Evolutionary conservation across 2,888 invertebrate genomes (phyloP).

Genomic region (Meiosimyza decipiens): DNA sequence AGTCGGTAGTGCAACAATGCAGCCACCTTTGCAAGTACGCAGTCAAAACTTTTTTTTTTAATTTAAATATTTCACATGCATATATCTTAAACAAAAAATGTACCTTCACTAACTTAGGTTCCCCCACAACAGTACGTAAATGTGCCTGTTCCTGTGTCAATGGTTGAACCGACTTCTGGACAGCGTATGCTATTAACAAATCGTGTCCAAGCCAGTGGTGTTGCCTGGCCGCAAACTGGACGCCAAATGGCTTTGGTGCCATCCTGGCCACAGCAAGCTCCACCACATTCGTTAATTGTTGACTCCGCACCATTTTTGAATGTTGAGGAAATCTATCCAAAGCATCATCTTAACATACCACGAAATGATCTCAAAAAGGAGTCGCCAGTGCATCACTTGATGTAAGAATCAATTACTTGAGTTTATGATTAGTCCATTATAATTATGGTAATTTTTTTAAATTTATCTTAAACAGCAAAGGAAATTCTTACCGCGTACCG

Average conservation of each 20-base stretch:
- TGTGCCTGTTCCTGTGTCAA: slow-evolving; percentile 81
- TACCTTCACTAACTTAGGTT: slow-evolving; percentile 64
- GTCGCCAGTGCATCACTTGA: slow-evolving; percentile 69
- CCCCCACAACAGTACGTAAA: slow-evolving; percentile 88
- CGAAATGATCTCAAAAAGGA: slow-evolving; percentile 71
- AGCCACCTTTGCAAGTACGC: slow-evolving; percentile 66
- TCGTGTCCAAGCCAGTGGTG: slow-evolving; percentile 66
- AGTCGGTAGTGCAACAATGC: slow-evolving; percentile 70
- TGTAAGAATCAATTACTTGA: slow-evolving; percentile 53
- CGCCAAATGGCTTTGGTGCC: slow-evolving; percentile 86
- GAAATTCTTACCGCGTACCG: slow-evolving; percentile 67
- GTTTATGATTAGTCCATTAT: no score
- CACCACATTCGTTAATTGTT: slow-evolving; percentile 78
- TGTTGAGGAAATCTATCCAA: slow-evolving; percentile 70
- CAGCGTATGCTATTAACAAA: slow-evolving; percentile 81
- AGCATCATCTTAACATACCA: slow-evolving; percentile 73
- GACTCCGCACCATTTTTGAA: slow-evolving; percentile 81
- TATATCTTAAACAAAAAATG: slow-evolving; percentile 13
- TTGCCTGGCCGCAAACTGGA: slow-evolving; percentile 68
- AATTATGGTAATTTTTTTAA: not conserved
- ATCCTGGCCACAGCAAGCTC: slow-evolving; percentile 84
- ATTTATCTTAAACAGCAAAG: slow-evolving; percentile 56
- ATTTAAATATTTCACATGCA: not conserved
- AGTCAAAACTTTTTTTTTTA: not conserved
- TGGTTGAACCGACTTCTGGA: slow-evolving; percentile 86